Evolutionary conservation across 2,113 vertebrate genomes (phyloP).

Genomic region (Xiphias gladius): DNA sequence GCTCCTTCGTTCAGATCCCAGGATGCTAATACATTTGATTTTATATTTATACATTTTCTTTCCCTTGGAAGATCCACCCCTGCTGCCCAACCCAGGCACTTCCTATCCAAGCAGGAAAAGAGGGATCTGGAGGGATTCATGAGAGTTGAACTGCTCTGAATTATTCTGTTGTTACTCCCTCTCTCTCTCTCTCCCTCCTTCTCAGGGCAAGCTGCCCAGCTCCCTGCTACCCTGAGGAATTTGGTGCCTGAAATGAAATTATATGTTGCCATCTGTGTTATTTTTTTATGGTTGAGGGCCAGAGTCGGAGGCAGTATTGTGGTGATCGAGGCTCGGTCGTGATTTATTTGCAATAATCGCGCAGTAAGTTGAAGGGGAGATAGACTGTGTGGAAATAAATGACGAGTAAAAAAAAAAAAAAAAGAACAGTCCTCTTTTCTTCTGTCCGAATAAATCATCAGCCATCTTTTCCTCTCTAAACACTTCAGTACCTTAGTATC

Average conservation of each 20-base stretch:
- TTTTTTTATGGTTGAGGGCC: conserved; percentile 25
- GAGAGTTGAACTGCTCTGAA: conserved; percentile 31
- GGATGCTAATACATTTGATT: conserved; percentile 43
- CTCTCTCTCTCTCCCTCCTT: conserved; percentile 7
- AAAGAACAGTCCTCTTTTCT: neutral
- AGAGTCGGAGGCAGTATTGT: conserved; percentile 5
- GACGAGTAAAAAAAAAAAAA: neutral
- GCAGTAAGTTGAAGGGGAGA: neutral
- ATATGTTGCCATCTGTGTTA: conserved; percentile 50
- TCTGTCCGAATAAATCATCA: conserved; percentile 22
- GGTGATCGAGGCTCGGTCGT: neutral
- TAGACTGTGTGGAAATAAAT: neutral
- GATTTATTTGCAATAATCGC: conserved; percentile 21
- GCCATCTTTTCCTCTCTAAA: conserved; percentile 31
- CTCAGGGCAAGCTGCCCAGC: conserved; percentile 48
- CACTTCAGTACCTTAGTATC: conserved; percentile 18
- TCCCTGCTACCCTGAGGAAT: conserved; percentile 43
- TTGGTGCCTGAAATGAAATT: conserved; percentile 50
- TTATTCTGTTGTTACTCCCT: conserved; percentile 36
- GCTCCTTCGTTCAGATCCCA: conserved; percentile 45
- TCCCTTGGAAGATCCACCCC: conserved; percentile 38
- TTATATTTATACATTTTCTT: conserved; percentile 32
- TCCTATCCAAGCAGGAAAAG: conserved; percentile 46
- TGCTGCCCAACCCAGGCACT: conserved; percentile 34
- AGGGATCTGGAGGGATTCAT: conserved; percentile 41